A percentile compares a stretch with the other conserved stretches of the same genome.
phyloP scores from a whole-genome alignment of 2,113 vertebrate species.

The Myotis davidii region DNA sequence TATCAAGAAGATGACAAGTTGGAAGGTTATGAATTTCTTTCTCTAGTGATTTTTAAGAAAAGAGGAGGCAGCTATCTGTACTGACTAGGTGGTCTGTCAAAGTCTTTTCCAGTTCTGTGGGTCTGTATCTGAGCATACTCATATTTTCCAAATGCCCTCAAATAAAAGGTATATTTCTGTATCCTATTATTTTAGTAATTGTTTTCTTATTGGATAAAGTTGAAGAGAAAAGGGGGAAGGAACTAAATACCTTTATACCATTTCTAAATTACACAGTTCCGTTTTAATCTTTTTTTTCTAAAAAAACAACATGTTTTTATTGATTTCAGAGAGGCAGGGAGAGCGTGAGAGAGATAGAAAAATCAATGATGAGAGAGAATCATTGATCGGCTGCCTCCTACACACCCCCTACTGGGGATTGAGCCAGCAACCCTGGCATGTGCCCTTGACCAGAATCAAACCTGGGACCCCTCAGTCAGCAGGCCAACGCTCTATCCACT shows the following conservation, averaged over 20 bases:
- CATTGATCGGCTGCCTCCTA: too few species aligned
- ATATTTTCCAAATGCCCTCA: conserved; percentile 37
- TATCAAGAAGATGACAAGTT: neutral
- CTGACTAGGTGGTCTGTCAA: conserved; percentile 3
- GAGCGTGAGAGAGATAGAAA: too few species aligned
- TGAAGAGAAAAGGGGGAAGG: neutral
- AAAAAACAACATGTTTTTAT: too few species aligned
- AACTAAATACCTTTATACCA: neutral
- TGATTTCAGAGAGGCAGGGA: too few species aligned
- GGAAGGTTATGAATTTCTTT: conserved; percentile 28
- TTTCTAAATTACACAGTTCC: conserved; percentile 20
- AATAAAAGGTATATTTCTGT: neutral
- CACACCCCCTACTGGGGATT: too few species aligned
- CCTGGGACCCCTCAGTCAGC: too few species aligned
- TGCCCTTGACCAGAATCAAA: too few species aligned
- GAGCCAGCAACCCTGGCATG: too few species aligned
- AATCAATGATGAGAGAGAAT: too few species aligned
- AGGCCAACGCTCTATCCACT: too few species aligned
- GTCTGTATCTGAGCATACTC: neutral
- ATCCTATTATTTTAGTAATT: conserved; percentile 22
- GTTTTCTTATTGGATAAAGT: neutral
- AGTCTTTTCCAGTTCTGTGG: neutral
- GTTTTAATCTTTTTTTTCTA: too few species aligned
- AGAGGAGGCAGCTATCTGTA: neutral
- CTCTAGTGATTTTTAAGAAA: conserved; percentile 42